Conservation (phyloP, 1,140 invertebrate species). For the Pristionchus pacificus region DNA sequence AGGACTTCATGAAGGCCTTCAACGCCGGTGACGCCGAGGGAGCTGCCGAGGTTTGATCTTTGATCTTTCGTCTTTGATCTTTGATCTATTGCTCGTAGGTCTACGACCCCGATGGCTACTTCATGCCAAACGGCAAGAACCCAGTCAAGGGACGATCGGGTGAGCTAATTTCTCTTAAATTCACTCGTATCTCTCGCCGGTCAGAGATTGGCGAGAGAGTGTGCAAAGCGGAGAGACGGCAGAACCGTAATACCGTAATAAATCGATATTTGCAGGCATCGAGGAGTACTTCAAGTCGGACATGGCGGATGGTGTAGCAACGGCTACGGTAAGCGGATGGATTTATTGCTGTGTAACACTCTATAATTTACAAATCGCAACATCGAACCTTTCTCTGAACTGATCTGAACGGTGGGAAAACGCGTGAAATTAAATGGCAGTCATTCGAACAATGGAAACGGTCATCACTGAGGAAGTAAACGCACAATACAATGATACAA, state of each 20-base stretch:
- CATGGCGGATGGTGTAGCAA: conserved; percentile 53
- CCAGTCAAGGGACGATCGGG: conserved; percentile 52
- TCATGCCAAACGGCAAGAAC: conserved; percentile 54
- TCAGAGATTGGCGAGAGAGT: background rate
- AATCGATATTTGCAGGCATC: too few relatives aligned
- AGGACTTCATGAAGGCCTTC: conserved; percentile 55
- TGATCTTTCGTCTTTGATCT: too few relatives aligned
- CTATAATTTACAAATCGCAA: too few relatives aligned
- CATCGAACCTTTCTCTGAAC: too few relatives aligned
- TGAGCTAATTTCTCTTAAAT: conserved; percentile 9
- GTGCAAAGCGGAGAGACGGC: background rate
- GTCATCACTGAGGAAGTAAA: too few relatives aligned
- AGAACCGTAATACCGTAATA: background rate
- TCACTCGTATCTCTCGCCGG: background rate
- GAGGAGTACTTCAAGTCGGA: conserved; percentile 54
- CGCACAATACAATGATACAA: too few relatives aligned
- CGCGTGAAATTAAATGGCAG: too few relatives aligned
- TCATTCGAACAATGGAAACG: too few relatives aligned
- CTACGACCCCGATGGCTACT: conserved; percentile 56
- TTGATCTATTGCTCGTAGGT: too few relatives aligned
- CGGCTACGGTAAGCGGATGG: conserved; percentile 19
- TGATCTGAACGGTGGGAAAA: too few relatives aligned
- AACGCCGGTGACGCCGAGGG: conserved; percentile 51
- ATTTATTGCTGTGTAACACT: too few relatives aligned
- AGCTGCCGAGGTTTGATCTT: conserved; percentile 33